Conservation (phyloP, 23 tunicate genomes). For the Botrylloides violaceus region DNA sequence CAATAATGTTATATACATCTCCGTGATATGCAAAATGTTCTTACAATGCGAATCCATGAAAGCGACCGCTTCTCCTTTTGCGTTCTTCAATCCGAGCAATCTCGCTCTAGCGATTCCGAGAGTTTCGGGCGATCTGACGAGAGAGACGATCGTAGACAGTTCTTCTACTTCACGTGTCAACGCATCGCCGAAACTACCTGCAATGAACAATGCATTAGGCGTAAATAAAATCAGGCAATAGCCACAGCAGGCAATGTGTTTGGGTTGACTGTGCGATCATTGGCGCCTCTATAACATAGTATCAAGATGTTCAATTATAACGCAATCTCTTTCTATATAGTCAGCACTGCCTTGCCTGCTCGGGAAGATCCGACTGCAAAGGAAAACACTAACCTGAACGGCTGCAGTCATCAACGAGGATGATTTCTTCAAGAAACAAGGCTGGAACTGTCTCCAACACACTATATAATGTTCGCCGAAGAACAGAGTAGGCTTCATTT, state of each 20-base stretch:
- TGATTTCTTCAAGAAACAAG: constrained; percentile 56
- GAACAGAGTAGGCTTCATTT: constrained; percentile 75
- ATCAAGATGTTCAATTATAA: too few species aligned
- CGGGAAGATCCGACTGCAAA: too few species aligned
- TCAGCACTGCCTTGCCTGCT: too few species aligned
- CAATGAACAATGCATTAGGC: too few species aligned
- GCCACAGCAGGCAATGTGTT: too few species aligned
- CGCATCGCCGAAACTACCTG: constrained; percentile 17
- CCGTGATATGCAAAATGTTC: background rate
- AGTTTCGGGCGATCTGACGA: constrained; percentile 35
- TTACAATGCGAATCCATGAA: constrained; percentile 96
- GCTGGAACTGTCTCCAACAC: constrained; percentile 85
- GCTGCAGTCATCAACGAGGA: constrained; percentile 78
- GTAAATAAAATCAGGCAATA: too few species aligned
- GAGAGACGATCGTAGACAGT: constrained; percentile 31
- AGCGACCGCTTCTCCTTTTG: constrained; percentile 75
- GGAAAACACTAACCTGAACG: constrained; percentile 31
- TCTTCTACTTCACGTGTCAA: constrained; percentile 57
- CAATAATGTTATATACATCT: too few species aligned
- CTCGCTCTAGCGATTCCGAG: constrained; percentile 66
- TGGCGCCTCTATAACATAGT: too few species aligned
- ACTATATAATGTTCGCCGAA: constrained; percentile 87
- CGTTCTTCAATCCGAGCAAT: constrained; percentile 46
- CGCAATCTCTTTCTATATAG: too few species aligned
- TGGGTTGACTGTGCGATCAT: too few species aligned